Evolutionary conservation across 2,888 invertebrate species (phyloP).

Genomic region (Eledone cirrhosa): DNA sequence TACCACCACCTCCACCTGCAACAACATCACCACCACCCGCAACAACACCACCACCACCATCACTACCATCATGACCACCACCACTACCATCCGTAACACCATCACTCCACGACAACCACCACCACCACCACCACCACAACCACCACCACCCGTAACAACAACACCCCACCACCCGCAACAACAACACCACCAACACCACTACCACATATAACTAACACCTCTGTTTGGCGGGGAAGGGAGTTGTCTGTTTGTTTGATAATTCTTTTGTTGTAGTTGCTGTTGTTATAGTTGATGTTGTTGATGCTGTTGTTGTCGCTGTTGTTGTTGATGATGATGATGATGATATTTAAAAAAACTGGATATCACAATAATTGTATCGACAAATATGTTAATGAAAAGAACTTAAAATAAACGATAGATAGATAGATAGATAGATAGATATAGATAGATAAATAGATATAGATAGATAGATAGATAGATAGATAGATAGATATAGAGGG

Average conservation of each 20-base stretch:
- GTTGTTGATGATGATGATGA: too few species aligned
- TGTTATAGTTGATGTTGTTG: too few species aligned
- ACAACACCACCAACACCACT: not conserved
- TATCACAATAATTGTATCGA: too few species aligned
- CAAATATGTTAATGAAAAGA: too few species aligned
- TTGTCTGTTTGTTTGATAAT: too few species aligned
- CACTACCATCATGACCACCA: not conserved
- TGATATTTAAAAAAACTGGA: too few species aligned
- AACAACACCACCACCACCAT: not conserved
- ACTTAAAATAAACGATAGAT: too few species aligned
- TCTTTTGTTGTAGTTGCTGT: too few species aligned
- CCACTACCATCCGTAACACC: not conserved
- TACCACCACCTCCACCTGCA: not conserved
- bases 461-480: not conserved
- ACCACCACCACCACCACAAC: not conserved
- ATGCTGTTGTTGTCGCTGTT: too few species aligned
- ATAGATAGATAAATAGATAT: not conserved
- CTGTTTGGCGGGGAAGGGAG: too few species aligned
- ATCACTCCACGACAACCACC: not conserved
- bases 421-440: not conserved
- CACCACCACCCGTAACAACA: not conserved
- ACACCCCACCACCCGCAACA: not conserved
- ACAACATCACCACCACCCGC: not conserved
- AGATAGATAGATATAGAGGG: not conserved
- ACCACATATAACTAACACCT: too few species aligned